Evolutionary conservation across 2,888 invertebrate genomes (phyloP).

Genomic region (Andricus curvator): DNA sequence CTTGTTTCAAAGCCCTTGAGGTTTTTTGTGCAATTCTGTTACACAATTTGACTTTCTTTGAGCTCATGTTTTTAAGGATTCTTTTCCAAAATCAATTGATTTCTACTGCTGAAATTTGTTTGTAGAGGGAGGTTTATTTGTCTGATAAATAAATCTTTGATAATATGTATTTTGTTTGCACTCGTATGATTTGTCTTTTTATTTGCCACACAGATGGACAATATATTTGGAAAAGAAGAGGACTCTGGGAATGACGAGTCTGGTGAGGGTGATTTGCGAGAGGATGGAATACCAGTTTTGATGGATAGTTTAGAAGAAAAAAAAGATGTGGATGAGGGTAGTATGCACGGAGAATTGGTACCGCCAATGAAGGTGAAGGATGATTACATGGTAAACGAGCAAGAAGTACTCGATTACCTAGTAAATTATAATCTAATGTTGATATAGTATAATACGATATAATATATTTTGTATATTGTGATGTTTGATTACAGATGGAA

Average conservation of each 20-base stretch:
- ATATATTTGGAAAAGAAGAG: constrained; percentile 71
- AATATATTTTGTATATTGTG: background rate
- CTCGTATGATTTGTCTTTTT: background rate
- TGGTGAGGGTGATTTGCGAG: constrained; percentile 57
- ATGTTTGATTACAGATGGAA: constrained; percentile 55
- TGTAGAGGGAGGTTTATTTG: too few species aligned
- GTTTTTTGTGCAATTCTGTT: too few species aligned
- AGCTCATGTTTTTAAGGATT: too few species aligned
- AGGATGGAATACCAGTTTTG: constrained; percentile 54
- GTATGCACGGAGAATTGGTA: constrained; percentile 57
- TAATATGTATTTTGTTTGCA: background rate
- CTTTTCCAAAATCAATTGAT: too few species aligned
- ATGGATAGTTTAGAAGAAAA: constrained; percentile 42
- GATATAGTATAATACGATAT: too few species aligned
- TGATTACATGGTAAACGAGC: background rate
- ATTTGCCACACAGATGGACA: constrained; percentile 61
- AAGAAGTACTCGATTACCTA: background rate
- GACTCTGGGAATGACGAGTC: constrained; percentile 69
- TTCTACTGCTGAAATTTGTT: too few species aligned
- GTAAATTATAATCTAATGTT: too few species aligned
- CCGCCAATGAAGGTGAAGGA: constrained; percentile 60
- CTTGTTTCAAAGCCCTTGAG: too few species aligned
- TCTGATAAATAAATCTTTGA: too few species aligned
- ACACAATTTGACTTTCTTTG: too few species aligned
- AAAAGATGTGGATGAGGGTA: constrained; percentile 57